Evolutionary conservation across 2,797 vertebrate genomes (phyloP), one percentile per base, ranked within the genome.

Genomic region (Myotis pilosus): DNA sequence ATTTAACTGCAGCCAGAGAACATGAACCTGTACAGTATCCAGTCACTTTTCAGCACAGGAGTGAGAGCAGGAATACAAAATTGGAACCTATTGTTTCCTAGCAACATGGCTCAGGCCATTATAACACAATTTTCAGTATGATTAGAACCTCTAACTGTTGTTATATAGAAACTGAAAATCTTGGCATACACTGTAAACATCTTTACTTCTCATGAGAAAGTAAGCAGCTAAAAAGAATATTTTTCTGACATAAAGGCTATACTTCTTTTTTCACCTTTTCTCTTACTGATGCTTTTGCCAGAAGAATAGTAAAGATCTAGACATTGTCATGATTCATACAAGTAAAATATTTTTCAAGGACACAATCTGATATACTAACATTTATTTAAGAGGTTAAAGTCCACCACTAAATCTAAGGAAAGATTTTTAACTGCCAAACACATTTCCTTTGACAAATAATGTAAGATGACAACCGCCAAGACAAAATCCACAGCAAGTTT

Each of bases 1-100:
- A 97, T 98, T 97, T 97, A 98, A 98, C 98, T 98, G 97, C 98
- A 98, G 98, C 98, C 97, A 98, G 98, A 96, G 97, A 98, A 98
- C 98, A 98, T 95, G 98, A 98, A 98, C 98, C 98, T 98, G 98
- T 98, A 99, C 98, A 98, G 98, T 98, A 97, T 98, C 98, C 98
- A 98, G 97, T 98, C 98, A 98, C 98, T 98, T 98, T 98, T 98
- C 98, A 99, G 98, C 98, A 98, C 96, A 98, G 98, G 98, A 98
- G 97, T 98, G 97, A 98, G 98, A 98, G 97, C 98, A 98, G 97
- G 98, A 98, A 98, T 98, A 98, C 98, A 98, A 98, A 98, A 98
- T 97, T 90, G 97, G 98, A 98, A 97, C 97, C 98, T 98, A 98
- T 97, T 98, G 97, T 98, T 98, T 98, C 98, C 97, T 98, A 98